Base-by-base conservation (phyloP, 2,797 vertebrate genomes). In the Crocidura indochinensis region DNA sequence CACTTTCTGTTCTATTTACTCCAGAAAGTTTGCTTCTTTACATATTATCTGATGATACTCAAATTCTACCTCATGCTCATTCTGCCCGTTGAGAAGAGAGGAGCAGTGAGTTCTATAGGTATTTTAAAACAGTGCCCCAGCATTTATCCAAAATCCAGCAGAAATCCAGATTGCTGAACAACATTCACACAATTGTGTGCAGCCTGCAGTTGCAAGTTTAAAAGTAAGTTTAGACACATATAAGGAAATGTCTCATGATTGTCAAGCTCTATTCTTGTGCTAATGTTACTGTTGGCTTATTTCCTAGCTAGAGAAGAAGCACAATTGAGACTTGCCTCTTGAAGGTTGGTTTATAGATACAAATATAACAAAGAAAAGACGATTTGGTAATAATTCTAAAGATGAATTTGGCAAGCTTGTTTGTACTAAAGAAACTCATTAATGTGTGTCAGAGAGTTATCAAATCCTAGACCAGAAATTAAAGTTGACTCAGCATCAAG, bases 351-450 rank as follows among this genome's bases (percentile, higher is more conserved):
- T 72, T 80, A 64, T 67, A 85, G 86, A 11, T 0, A 0, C 20
- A 1, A 4, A 82, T 60, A 10, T 71, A 87, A 62, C 64, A 65
- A 72, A 80, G 74, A 88, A 82, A 56, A 47, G 64, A 2, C 27
- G 22, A 78, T 86, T 73, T 93, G 98, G 99, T 99, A 97, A 99
- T 99, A 97, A 99, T 99, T 97, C 97, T 99, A 96, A 99, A 96
- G 99, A 99, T 91, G 99, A 99, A 97, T 98, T 99, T 97, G 99
- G 99, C 97, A 99, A 99, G 87, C 97, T 99, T 96, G 98, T 99
- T 98, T 98, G 98, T 95, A 98, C 98, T 95, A 98, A 98, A 96
- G 98, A 99, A 88, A 97, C 97, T 1, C 97, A 97, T 0, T 98
- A 98, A 95, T 78, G 98, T 97, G 98, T 98, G 0, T 97, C 98